Conservation (phyloP, 2,888 invertebrate genomes). For the Gryllus longicercus region DNA sequence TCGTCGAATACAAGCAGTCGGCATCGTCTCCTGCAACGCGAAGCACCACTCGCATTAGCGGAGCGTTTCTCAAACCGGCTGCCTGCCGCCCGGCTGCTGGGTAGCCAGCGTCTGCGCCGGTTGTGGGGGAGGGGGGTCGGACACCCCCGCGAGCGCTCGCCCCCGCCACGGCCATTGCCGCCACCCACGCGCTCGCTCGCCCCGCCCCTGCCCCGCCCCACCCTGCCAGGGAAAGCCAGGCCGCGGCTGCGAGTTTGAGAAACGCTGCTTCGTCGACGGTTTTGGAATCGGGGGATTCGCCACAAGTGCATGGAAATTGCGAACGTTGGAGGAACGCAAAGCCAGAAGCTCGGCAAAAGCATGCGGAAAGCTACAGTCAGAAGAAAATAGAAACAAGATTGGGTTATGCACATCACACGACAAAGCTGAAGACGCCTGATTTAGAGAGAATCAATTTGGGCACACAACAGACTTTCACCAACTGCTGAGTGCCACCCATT, state of each 20-base stretch:
- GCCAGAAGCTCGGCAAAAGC: too few relatives aligned
- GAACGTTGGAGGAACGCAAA: too few relatives aligned
- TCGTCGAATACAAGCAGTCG: slow-evolving; percentile 32
- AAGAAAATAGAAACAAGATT: too few relatives aligned
- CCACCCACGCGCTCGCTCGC: not conserved
- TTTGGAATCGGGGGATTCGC: not conserved
- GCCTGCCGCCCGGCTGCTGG: not conserved
- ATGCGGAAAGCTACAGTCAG: too few relatives aligned
- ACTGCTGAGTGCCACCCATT: too few relatives aligned
- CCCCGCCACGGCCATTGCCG: not conserved
- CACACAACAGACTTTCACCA: too few relatives aligned
- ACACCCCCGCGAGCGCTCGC: not conserved
- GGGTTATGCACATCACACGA: too few relatives aligned
- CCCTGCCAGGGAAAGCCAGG: not conserved
- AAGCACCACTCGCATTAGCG: not conserved
- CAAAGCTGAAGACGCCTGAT: too few relatives aligned
- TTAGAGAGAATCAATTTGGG: too few relatives aligned
- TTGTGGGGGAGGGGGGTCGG: not conserved
- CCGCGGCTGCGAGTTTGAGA: not conserved
- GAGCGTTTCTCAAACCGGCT: not conserved
- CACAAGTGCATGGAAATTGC: too few relatives aligned
- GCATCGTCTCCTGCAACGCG: slow-evolving; percentile 27
- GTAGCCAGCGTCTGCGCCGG: not conserved
- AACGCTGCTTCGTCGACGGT: not conserved
- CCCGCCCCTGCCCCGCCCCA: not conserved